Evolutionary conservation across 1,140 invertebrate genomes (phyloP).

Genomic region (Antheraea mylitta): DNA sequence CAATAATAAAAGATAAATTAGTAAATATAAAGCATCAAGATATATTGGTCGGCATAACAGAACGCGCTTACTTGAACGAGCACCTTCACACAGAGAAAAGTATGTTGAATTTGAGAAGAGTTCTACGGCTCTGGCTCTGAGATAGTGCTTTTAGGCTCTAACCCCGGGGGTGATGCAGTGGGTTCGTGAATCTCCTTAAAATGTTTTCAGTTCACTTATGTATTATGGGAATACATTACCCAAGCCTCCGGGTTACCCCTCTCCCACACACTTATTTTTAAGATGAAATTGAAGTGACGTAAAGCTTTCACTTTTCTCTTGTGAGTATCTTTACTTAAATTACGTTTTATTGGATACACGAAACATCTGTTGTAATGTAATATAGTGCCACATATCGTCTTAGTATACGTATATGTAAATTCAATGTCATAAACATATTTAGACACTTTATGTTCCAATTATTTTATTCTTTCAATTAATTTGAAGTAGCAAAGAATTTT

Average conservation of each 20-base stretch:
- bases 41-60: conserved; percentile 15
- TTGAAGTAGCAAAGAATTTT: too few relatives aligned
- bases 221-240: conserved; percentile 78
- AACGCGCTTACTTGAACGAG: conserved; percentile 16
- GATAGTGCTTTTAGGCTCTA: conserved; percentile 79
- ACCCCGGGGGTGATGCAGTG: conserved; percentile 75
- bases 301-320: conserved; percentile 71
- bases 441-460: not conserved
- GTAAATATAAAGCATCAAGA: conserved; percentile 45
- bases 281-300: conserved; percentile 76
- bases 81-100: conserved; percentile 67
- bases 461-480: too few relatives aligned
- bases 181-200: conserved; percentile 75
- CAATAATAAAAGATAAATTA: not conserved
- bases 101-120: conserved; percentile 78
- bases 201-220: conserved; percentile 78
- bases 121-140: conserved; percentile 77
- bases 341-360: conserved; percentile 62
- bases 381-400: not conserved
- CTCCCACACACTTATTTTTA: conserved; percentile 71
- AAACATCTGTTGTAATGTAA: not conserved
- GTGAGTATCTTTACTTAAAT: conserved; percentile 70
- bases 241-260: conserved; percentile 67
- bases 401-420: conserved; percentile 15
- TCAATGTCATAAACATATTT: not conserved